phyloP scores from a whole-genome alignment of 2,888 invertebrate species.

The Melanchra persicariae region DNA sequence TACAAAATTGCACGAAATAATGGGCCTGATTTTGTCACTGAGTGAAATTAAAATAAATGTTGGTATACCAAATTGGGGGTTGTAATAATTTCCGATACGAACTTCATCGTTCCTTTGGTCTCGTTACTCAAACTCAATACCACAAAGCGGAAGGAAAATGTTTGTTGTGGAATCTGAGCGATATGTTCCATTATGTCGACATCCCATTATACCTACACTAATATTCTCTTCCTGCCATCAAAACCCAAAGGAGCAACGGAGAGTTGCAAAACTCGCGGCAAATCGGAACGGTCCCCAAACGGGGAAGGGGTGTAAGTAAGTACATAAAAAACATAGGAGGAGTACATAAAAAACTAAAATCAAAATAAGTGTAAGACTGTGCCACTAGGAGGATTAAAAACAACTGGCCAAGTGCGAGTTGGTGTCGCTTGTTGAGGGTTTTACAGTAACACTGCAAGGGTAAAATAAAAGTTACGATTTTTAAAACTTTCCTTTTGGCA shows the following conservation, averaged over 20 bases:
- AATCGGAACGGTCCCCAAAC: conserved; percentile 31
- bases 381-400: conserved; percentile 28
- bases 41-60: conserved; percentile 30
- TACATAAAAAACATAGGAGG: conserved; percentile 32
- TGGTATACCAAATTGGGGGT: conserved; percentile 1
- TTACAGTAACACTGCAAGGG: neutral
- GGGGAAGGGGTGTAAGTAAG: conserved; percentile 8
- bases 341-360: conserved; percentile 39
- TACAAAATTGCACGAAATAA: conserved; percentile 58
- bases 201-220: conserved; percentile 22
- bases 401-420: conserved; percentile 1
- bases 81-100: conserved; percentile 36
- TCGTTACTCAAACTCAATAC: neutral
- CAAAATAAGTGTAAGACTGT: conserved; percentile 32
- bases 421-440: neutral
- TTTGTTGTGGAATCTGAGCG: conserved; percentile 35
- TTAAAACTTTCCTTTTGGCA: neutral
- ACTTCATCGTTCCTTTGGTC: neutral
- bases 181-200: conserved; percentile 44
- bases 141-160: conserved; percentile 29
- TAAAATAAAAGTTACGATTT: neutral
- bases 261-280: conserved; percentile 39
- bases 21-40: conserved; percentile 25
- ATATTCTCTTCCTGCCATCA: conserved; percentile 47
- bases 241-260: conserved; percentile 48